These are phyloP conservation scores for Argyra leucocephala DNA, from an alignment of 2,888 invertebrate genomes.

Conservation along the genomic window DNA sequence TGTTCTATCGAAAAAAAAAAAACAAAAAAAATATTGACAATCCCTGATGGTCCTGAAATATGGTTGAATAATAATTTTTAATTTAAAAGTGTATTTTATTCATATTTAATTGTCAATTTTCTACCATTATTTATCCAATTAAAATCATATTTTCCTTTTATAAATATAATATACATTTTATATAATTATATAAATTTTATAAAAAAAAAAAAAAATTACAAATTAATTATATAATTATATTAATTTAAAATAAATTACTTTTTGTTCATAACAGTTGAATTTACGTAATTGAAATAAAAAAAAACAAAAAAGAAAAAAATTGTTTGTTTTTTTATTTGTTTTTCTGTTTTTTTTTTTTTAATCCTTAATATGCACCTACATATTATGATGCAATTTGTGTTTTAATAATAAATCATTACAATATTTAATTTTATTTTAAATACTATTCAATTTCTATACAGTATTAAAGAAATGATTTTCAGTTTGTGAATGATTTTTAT, in stretches of 20 bases:
- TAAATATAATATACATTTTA: background rate
- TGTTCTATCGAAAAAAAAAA: too few relatives aligned
- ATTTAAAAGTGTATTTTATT: too few relatives aligned
- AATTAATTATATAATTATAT: slow-evolving; percentile 1
- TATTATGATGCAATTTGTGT: too few relatives aligned
- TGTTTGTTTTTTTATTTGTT: background rate
- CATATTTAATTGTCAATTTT: background rate
- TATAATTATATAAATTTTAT: background rate
- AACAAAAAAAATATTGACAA: too few relatives aligned
- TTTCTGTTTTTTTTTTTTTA: background rate
- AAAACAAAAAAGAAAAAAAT: background rate
- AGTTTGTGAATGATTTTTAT: too few relatives aligned
- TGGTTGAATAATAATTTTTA: too few relatives aligned
- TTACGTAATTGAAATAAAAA: too few relatives aligned
- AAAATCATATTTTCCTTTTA: slow-evolving; percentile 1
- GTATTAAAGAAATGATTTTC: too few relatives aligned
- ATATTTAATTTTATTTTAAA: too few relatives aligned
- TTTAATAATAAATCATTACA: too few relatives aligned
- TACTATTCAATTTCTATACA: too few relatives aligned
- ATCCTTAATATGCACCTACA: background rate
- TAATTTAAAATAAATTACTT: slow-evolving; percentile 1
- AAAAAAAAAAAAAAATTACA: background rate
- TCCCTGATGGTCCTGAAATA: too few relatives aligned
- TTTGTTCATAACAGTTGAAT: background rate
- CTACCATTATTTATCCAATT: background rate